Base-by-base conservation (phyloP, 2,797 vertebrate species). In the Florisuga fusca region DNA sequence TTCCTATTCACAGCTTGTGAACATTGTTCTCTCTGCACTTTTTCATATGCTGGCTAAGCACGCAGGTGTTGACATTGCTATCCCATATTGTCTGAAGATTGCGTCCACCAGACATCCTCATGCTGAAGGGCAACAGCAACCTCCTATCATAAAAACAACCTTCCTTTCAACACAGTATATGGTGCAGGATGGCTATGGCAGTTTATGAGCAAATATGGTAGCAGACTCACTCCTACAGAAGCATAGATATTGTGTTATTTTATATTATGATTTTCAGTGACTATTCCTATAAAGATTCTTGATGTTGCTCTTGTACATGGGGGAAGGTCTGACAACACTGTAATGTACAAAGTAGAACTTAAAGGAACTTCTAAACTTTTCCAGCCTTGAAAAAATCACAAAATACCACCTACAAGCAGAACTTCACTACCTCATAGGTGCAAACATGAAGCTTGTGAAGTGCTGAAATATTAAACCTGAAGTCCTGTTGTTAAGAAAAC, bases 391-490 rank as follows among this genome's bases (percentile, higher is more conserved):
- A 91, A 50, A 90, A 74, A 62, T 18, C 13, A 6, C 34, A 46
- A 36, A 57, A 69, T 78, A 18, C 5, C 15, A 22, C 64, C 33
- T 67, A 43, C 23, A 72, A 75, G 43, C 0, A 0, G 26, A 85
- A 82, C 18, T 85, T 77, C 68, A 67, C 21, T 83, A 38, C 27
- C 61, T 84, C 12, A 7, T 1, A 1, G 64, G 83, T 82, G 76
- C 93, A 84, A 94, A 91, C 73, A 88, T 22, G 45, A 84, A 10
- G n/a, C 18, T 84, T 92, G 41, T 86, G 72, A 82, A 90, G 22
- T 73, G 25, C 38, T 72, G 51, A 69, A 83, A 84, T 94, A 94
- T 86, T 94, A 93, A 91, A 90, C 58, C 23, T 81, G 57, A 59
- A 83, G 33, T 58, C 68, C 12, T 66, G 73, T 68, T 46, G 68